These are phyloP conservation scores for Drosophila athabasca DNA, from an alignment of 1,140 invertebrate genomes.

Conservation along the genomic window DNA sequence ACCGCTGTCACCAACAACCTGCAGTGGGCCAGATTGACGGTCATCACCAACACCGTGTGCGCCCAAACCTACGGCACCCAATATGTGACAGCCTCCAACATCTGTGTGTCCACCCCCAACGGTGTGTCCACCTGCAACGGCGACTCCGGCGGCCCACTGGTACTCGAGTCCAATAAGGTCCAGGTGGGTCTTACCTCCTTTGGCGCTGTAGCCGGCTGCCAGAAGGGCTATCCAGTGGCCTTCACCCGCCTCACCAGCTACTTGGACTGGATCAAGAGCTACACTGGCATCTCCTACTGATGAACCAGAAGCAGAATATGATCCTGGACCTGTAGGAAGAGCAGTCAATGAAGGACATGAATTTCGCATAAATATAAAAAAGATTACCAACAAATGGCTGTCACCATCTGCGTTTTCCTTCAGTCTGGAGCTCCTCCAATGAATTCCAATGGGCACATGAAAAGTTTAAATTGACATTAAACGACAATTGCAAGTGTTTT, in stretches of 20 bases:
- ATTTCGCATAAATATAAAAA: conserved; percentile 16
- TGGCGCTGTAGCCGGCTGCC: conserved; percentile 84
- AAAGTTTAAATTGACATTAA: conserved; percentile 57
- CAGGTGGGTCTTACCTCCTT: conserved; percentile 85
- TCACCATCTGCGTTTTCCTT: too few species aligned
- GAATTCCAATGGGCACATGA: conserved; percentile 27
- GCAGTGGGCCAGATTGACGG: conserved; percentile 12
- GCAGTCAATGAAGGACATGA: background rate
- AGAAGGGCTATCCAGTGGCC: conserved; percentile 84
- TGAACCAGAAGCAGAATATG: background rate
- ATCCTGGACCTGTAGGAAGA: too few species aligned
- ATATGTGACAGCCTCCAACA: conserved; percentile 53
- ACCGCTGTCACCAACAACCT: conserved; percentile 40
- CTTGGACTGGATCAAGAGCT: conserved; percentile 84
- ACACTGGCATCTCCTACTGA: conserved; percentile 52
- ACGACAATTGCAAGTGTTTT: conserved; percentile 47
- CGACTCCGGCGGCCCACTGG: conserved; percentile 85
- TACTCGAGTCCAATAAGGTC: conserved; percentile 17
- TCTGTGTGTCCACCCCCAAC: conserved; percentile 55
- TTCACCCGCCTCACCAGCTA: conserved; percentile 85
- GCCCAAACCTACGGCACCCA: conserved; percentile 38
- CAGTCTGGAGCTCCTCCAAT: conserved; percentile 14
- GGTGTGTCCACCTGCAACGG: conserved; percentile 77
- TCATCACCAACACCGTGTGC: conserved; percentile 58
- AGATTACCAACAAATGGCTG: background rate